Conservation (phyloP, 1,140 invertebrate genomes). For the Drosophila arizonae region DNA sequence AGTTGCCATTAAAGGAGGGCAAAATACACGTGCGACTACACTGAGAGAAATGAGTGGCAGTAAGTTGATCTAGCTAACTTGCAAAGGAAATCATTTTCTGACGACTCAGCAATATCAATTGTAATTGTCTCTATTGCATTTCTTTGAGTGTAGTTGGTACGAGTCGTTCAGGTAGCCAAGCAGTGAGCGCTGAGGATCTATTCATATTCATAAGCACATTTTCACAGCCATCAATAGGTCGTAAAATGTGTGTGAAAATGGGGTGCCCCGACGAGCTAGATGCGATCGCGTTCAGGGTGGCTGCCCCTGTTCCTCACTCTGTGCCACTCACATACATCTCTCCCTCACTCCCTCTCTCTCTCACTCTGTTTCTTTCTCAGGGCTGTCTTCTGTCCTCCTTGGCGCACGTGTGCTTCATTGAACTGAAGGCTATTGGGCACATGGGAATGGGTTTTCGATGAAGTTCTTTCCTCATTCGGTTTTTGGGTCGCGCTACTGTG, state of each 20-base stretch:
- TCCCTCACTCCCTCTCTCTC: background rate
- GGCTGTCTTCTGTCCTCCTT: background rate
- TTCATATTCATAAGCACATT: slow-evolving; percentile 76
- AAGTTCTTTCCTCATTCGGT: background rate
- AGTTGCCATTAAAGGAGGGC: slow-evolving; percentile 59
- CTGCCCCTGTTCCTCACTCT: slow-evolving; percentile 28
- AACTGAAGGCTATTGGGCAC: background rate
- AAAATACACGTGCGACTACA: background rate
- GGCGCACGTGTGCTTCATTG: slow-evolving; percentile 58
- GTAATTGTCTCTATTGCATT: background rate
- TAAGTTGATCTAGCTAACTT: background rate
- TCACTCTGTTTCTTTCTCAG: slow-evolving; percentile 1
- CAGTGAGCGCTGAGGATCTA: slow-evolving; percentile 29
- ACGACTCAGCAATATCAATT: background rate
- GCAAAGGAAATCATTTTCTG: too few relatives aligned
- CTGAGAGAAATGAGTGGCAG: background rate
- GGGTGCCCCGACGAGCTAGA: slow-evolving; percentile 45
- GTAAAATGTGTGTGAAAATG: slow-evolving; percentile 74
- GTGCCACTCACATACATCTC: background rate
- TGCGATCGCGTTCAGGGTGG: slow-evolving; percentile 60
- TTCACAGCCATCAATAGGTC: slow-evolving; percentile 75
- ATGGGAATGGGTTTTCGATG: background rate
- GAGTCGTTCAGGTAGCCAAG: slow-evolving; percentile 43
- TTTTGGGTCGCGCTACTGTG: background rate
- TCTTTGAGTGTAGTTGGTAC: background rate